Conservation (phyloP, 1,140 invertebrate genomes). For the Pantala flavescens region DNA sequence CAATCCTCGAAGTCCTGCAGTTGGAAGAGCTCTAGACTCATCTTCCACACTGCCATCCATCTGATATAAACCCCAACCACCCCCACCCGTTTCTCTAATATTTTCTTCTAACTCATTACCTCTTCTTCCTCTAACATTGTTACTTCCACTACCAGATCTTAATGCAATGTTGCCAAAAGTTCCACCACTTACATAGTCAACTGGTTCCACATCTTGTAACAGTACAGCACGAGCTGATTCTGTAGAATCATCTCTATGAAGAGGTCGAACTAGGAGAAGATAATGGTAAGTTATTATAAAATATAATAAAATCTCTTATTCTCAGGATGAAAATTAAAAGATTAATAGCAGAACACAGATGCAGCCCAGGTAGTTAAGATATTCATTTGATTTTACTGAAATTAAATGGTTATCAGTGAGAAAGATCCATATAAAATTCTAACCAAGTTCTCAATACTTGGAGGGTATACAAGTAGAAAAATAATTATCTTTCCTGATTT, state of each 20-base stretch:
- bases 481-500: too few relatives aligned
- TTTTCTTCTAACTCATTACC: neutral
- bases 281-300: constrained; percentile 20
- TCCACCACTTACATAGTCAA: constrained; percentile 47
- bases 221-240: constrained; percentile 50
- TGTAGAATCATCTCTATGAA: constrained; percentile 40
- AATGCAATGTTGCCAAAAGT: constrained; percentile 36
- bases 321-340: neutral
- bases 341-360: too few relatives aligned
- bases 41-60: neutral
- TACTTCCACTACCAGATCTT: constrained; percentile 26
- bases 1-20: neutral
- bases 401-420: too few relatives aligned
- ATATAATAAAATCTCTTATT: constrained; percentile 16
- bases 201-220: constrained; percentile 48
- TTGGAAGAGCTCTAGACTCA: neutral
- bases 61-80: neutral
- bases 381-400: too few relatives aligned
- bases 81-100: neutral
- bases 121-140: too few relatives aligned
- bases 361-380: too few relatives aligned
- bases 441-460: too few relatives aligned
- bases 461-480: too few relatives aligned
- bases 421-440: too few relatives aligned
- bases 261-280: constrained; percentile 33